Conservation (phyloP, 2,113 vertebrate species). For the Actenoides lindsayi region DNA sequence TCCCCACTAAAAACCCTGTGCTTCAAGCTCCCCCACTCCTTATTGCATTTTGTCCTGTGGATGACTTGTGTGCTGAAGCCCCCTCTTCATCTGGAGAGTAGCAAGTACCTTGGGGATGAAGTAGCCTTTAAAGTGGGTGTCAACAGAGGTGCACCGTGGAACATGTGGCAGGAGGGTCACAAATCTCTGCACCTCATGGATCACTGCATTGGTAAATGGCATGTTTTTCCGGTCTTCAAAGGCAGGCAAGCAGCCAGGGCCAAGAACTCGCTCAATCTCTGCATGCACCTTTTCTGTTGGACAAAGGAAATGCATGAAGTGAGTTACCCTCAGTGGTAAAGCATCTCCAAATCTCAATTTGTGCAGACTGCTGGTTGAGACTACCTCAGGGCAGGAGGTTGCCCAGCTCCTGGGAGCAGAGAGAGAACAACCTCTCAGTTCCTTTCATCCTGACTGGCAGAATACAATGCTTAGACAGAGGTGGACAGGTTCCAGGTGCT, state of each 20-base stretch:
- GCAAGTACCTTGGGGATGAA: constrained; percentile 64
- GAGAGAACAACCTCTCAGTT: not conserved
- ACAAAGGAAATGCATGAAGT: not conserved
- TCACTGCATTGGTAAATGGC: constrained; percentile 81
- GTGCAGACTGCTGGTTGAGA: not conserved
- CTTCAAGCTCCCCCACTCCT: not conserved
- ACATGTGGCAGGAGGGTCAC: constrained; percentile 73
- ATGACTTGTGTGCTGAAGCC: not conserved
- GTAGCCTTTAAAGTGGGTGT: constrained; percentile 51
- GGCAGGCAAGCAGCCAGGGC: not conserved
- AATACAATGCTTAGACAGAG: not conserved
- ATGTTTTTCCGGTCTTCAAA: constrained; percentile 41
- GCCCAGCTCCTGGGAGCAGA: not conserved
- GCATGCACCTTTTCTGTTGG: constrained; percentile 43
- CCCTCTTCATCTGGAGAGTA: not conserved
- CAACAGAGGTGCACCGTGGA: not conserved
- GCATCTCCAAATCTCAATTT: not conserved
- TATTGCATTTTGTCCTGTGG: not conserved
- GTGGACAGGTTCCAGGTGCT: not conserved
- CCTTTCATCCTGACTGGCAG: not conserved
- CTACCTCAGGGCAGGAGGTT: not conserved
- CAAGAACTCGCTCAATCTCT: constrained; percentile 45
- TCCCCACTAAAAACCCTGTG: not conserved
- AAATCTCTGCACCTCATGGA: constrained; percentile 83
- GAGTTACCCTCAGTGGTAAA: not conserved